These are phyloP conservation scores for Tenebrio molitor DNA, from an alignment of 1,140 invertebrate genomes.

Conservation along the genomic window DNA sequence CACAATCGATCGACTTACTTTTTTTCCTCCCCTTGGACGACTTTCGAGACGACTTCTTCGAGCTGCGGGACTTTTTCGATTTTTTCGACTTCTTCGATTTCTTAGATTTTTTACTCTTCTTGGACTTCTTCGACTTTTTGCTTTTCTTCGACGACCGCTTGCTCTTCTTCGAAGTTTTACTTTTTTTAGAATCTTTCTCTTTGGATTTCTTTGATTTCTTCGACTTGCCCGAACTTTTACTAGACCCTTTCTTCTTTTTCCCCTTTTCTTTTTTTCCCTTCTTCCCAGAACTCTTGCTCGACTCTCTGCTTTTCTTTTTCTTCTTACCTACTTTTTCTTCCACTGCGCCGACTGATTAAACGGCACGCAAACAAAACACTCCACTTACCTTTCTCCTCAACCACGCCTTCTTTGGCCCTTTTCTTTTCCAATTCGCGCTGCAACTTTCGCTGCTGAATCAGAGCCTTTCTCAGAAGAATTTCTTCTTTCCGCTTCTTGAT, in stretches of 20 bases:
- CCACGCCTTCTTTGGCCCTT: background rate
- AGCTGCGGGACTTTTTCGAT: slow-evolving; percentile 12
- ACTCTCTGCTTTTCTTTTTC: background rate
- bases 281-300: background rate
- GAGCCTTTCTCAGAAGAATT: background rate
- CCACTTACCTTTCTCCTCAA: background rate
- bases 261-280: background rate
- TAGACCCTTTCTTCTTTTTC: slow-evolving; percentile 8
- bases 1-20: slow-evolving; percentile 12
- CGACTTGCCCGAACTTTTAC: slow-evolving; percentile 5
- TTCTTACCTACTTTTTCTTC: background rate
- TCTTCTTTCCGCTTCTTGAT: slow-evolving; percentile 50
- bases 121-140: slow-evolving; percentile 14
- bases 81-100: slow-evolving; percentile 27
- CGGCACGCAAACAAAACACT: too few species aligned
- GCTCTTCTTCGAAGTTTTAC: background rate
- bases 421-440: background rate
- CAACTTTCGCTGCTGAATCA: background rate
- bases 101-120: slow-evolving; percentile 18
- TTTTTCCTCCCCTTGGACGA: slow-evolving; percentile 8
- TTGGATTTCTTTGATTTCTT: slow-evolving; percentile 2
- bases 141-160: slow-evolving; percentile 5
- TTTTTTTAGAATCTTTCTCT: background rate
- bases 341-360: too few species aligned
- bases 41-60: slow-evolving; percentile 13